These are phyloP conservation scores for Plebejus argus DNA, from an alignment of 2,888 invertebrate genomes.

Conservation along the genomic window DNA sequence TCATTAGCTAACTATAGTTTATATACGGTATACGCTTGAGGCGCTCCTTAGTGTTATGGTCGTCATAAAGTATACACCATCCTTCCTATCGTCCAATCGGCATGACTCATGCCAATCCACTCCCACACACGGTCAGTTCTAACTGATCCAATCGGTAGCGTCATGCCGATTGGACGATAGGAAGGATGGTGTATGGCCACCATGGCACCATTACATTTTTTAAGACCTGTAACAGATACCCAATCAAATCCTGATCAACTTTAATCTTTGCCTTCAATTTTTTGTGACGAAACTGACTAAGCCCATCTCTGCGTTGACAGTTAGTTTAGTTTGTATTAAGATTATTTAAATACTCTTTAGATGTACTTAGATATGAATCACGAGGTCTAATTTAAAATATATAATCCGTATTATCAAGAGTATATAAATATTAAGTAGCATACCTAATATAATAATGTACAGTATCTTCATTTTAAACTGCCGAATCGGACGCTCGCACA, in stretches of 20 bases:
- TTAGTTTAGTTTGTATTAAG: slow-evolving; percentile 11
- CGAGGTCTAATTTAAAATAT: slow-evolving; percentile 9
- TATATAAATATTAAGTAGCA: slow-evolving; percentile 42
- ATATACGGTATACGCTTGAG: no score
- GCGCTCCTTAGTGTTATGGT: background rate
- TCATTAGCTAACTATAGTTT: no score
- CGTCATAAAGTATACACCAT: no score
- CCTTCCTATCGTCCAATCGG: no score
- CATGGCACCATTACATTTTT: no score
- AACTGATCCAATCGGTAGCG: no score
- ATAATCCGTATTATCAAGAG: slow-evolving; percentile 33
- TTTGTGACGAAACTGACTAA: background rate
- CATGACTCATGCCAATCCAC: no score
- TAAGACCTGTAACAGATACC: background rate
- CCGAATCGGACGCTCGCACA: background rate
- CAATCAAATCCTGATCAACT: background rate
- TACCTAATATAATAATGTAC: background rate
- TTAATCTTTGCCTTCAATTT: background rate
- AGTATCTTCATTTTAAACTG: background rate
- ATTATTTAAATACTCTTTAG: slow-evolving; percentile 2
- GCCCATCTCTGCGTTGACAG: background rate
- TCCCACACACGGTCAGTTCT: no score
- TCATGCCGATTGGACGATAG: no score
- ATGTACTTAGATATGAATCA: slow-evolving; percentile 1
- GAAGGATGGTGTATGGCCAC: no score